These are phyloP conservation scores for Chascanopsetta lugubris DNA, from an alignment of 2,113 vertebrate species.

Conservation along the genomic window DNA sequence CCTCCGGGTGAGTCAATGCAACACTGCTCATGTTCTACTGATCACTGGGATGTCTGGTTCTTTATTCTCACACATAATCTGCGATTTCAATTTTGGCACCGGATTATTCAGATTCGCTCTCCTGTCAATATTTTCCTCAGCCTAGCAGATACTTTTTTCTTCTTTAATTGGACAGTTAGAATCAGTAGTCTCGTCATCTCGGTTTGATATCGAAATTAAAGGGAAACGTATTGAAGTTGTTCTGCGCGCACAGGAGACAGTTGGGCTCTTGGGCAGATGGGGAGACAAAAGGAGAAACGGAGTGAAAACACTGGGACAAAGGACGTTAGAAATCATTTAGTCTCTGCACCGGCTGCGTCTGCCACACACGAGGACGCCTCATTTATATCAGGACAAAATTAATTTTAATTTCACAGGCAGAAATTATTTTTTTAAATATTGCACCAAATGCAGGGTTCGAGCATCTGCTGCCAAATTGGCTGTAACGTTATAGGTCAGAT, in stretches of 20 bases:
- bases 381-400: not conserved
- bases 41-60: not conserved
- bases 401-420: not conserved
- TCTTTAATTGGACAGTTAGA: not conserved
- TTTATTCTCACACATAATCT: not conserved
- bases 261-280: conserved; percentile 74
- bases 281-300: conserved; percentile 80
- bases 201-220: conserved; percentile 2
- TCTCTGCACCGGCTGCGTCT: conserved; percentile 33
- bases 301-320: conserved; percentile 78
- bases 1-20: conserved; percentile 62
- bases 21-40: not conserved
- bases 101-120: not conserved
- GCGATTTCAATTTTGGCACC: not conserved
- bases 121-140: not conserved
- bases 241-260: conserved; percentile 49
- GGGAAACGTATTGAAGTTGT: conserved; percentile 45
- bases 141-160: not conserved
- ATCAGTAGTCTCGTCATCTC: not conserved
- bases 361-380: not conserved
- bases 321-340: conserved; percentile 66
- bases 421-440: not conserved
- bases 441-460: not conserved
- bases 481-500: too few species aligned
- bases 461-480: conserved; percentile 8